Evolutionary conservation across 2,113 vertebrate species (phyloP).

Genomic region (Stegostoma tigrinum): DNA sequence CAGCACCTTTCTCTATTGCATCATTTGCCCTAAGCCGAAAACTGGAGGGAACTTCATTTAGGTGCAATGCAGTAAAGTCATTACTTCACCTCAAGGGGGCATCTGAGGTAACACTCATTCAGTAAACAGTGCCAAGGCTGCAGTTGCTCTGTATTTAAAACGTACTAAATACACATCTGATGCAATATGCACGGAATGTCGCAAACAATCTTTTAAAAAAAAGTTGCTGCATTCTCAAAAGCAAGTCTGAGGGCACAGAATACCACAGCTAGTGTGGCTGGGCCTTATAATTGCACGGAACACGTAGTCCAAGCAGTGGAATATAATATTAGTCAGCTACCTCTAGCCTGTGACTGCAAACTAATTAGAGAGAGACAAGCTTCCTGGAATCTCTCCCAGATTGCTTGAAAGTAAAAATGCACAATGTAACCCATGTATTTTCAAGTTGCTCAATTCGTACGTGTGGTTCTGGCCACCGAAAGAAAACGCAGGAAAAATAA

Average conservation of each 20-base stretch:
- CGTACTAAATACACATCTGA: background rate
- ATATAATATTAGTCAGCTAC: background rate
- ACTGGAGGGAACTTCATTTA: background rate
- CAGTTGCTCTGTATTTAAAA: slow-evolving; percentile 2
- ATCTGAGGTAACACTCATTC: background rate
- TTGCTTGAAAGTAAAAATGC: slow-evolving; percentile 1
- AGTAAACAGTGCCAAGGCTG: slow-evolving; percentile 4
- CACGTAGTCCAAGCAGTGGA: background rate
- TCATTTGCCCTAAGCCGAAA: background rate
- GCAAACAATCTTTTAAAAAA: background rate
- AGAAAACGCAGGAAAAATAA: too few relatives aligned
- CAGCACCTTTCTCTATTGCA: background rate
- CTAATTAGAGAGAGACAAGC: background rate
- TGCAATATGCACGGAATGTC: background rate
- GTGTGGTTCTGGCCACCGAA: background rate
- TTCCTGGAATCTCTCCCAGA: background rate
- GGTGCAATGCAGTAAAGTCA: background rate
- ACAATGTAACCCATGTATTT: background rate
- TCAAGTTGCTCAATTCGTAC: background rate
- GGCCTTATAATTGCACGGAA: background rate
- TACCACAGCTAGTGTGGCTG: background rate
- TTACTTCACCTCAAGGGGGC: background rate
- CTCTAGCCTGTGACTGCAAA: background rate
- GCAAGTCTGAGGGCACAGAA: background rate
- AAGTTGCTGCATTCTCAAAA: background rate